Conservation (phyloP, 2,113 vertebrate genomes). For the Gracilinanus agilis region DNA sequence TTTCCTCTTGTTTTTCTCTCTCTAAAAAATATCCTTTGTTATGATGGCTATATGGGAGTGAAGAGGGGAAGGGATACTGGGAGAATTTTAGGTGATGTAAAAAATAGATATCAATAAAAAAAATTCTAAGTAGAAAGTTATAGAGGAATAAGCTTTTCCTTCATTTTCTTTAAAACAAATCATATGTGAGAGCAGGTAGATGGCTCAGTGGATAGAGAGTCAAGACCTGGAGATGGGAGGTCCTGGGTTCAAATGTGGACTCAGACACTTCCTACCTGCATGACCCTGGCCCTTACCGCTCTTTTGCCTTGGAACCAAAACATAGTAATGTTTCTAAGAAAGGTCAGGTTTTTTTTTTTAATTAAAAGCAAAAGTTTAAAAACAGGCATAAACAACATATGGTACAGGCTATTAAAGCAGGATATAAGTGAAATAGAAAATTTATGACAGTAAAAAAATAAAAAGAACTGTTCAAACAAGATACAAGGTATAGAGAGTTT, state of each 20-base stretch:
- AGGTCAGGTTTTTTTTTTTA: too few species aligned
- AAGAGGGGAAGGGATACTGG: neutral
- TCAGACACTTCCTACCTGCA: too few species aligned
- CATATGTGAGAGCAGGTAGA: too few species aligned
- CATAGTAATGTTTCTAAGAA: too few species aligned
- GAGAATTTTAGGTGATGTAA: neutral
- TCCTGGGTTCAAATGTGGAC: too few species aligned
- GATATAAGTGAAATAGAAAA: neutral
- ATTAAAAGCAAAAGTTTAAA: too few species aligned
- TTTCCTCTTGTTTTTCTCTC: neutral
- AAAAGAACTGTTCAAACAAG: neutral
- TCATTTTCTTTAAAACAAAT: too few species aligned
- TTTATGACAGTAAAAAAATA: neutral
- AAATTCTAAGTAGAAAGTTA: neutral
- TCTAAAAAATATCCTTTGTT: neutral
- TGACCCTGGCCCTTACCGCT: too few species aligned
- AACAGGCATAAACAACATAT: neutral
- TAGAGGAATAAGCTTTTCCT: neutral
- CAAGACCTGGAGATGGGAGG: too few species aligned
- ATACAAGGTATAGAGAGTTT: neutral
- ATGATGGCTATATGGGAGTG: neutral
- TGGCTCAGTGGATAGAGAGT: too few species aligned
- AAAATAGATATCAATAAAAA: neutral
- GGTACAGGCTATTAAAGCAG: neutral
- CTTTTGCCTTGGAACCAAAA: too few species aligned